Percentiles rank a stretch among this genome's conserved stretches.
These are phyloP conservation scores for Graptemys geographica DNA, from an alignment of 2,797 vertebrate species.

Conservation along the genomic window DNA sequence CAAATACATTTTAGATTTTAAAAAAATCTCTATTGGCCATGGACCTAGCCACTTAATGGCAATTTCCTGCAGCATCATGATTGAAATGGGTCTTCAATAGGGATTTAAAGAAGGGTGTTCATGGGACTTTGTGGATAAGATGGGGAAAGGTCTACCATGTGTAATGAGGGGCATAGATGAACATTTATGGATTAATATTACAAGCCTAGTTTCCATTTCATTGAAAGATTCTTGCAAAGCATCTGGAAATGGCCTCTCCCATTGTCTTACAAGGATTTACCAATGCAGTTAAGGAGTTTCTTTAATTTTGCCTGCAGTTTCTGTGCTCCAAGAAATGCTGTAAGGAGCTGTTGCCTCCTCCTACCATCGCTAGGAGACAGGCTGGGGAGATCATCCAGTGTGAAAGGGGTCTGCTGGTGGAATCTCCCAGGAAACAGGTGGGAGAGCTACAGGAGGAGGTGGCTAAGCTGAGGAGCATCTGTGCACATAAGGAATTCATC, in stretches of 20 bases:
- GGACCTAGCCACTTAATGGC: neutral
- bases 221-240: slow-evolving; percentile 10
- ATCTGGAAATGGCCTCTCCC: neutral
- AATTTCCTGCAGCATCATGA: neutral
- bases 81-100: slow-evolving; percentile 23
- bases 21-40: neutral
- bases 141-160: slow-evolving; percentile 52
- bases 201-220: slow-evolving; percentile 25
- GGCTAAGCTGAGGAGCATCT: too few species aligned
- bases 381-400: too few species aligned
- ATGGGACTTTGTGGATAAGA: neutral
- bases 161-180: slow-evolving; percentile 46
- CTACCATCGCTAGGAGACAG: accelerated
- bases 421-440: too few species aligned
- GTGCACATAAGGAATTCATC: too few species aligned
- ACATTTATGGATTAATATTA: neutral
- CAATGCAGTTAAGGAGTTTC: neutral
- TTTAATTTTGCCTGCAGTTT: slow-evolving; percentile 1
- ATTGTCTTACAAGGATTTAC: neutral
- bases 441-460: too few species aligned
- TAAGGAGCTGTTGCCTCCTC: neutral
- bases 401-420: too few species aligned
- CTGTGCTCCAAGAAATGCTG: neutral
- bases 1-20: neutral
- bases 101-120: neutral